These are phyloP conservation scores for Cremastobaeus sp. DNA, from an alignment of 2,888 invertebrate genomes.

Conservation along the genomic window DNA sequence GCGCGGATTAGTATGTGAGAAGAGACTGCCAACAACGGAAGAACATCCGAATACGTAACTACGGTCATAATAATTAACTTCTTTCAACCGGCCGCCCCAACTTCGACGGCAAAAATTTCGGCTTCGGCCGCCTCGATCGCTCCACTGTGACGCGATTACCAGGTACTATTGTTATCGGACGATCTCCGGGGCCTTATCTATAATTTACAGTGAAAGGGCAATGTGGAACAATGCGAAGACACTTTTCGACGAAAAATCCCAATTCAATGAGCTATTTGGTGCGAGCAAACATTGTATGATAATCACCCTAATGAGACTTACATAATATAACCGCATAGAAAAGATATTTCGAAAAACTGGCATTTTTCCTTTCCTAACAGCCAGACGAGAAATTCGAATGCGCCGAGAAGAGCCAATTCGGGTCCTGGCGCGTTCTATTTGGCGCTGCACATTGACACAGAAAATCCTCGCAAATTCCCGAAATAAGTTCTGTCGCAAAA, in stretches of 20 bases:
- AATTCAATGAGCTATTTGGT: constrained; percentile 14
- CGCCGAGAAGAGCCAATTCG: no score
- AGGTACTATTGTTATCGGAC: constrained; percentile 34
- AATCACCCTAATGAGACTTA: constrained; percentile 21
- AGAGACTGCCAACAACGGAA: constrained; percentile 70
- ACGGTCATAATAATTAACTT: constrained; percentile 69
- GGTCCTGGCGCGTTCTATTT: no score
- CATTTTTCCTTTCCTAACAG: no score
- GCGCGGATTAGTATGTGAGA: constrained; percentile 70
- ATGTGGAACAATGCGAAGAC: constrained; percentile 17
- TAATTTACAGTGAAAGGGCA: constrained; percentile 37
- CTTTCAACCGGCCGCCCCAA: constrained; percentile 8
- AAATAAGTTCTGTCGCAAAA: constrained; percentile 6
- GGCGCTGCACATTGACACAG: no score
- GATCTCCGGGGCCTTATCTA: background rate
- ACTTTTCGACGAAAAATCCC: constrained; percentile 5
- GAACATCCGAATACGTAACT: constrained; percentile 75
- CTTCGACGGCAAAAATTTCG: constrained; percentile 35
- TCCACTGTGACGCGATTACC: constrained; percentile 27
- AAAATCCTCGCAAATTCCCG: no score
- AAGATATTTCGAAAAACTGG: no score
- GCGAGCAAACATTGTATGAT: constrained; percentile 35
- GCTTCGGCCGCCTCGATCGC: background rate
- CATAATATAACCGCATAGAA: constrained; percentile 14
- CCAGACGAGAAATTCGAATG: no score